Base-by-base conservation (phyloP, 2,797 vertebrate species). In the Scleropages formosus region DNA sequence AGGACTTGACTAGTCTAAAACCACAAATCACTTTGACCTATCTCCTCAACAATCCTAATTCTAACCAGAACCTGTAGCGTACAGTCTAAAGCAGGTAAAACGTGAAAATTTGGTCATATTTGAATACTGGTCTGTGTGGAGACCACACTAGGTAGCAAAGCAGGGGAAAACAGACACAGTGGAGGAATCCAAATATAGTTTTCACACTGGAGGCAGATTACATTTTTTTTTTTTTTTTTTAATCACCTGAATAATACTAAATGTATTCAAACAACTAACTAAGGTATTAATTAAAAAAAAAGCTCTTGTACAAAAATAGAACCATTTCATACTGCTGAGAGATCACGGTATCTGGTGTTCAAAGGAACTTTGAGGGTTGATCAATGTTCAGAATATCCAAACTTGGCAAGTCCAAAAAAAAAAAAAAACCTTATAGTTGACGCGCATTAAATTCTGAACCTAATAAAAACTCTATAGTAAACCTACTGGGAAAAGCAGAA, bases 301-400 rank as follows among this genome's bases (percentile, higher is more conserved):
- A 4, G 24, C n/a, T n/a, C n/a, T n/a, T n/a, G n/a, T 8, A n/a
- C 75, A 84, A 81, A 74, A 59, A 59, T 4, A 16, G n/a, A 56
- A 4, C 31, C 20, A 7, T 20, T 46, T 20, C 20, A 26, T 39
- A 15, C 39, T 39, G 63, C 31, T 1, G 18, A 47, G 10, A 49
- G 11, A 47, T 69, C 1, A 22, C 22, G 22, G 15, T 4, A 47
- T 47, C 11, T 44, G 39, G 44, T 67, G n/a, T n/a, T n/a, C n/a
- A n/a, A n/a, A n/a, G n/a, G n/a, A n/a, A n/a, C n/a, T n/a, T n/a
- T n/a, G n/a, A n/a, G n/a, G n/a, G n/a, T n/a, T n/a, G n/a, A n/a
- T n/a, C n/a, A 47, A 26, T 51, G 67, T 15, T 22, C 4, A 26
- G 56, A 58, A 39, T 39, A 16, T 58, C 7, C 1, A 24, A 3